Conservation (phyloP, 2,113 vertebrate genomes). For the Centropus unirufus region DNA sequence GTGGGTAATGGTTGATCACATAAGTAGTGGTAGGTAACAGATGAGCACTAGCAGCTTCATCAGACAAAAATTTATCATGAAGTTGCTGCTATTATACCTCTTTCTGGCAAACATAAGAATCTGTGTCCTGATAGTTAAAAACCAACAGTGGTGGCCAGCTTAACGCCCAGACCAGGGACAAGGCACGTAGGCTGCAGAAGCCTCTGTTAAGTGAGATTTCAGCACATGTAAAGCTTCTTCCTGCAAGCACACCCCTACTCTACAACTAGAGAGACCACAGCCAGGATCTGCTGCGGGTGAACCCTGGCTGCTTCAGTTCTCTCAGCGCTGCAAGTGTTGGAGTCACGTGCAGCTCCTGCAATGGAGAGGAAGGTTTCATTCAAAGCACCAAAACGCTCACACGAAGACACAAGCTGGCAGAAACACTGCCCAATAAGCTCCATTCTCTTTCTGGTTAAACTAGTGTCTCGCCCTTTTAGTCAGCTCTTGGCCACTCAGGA, state of each 20-base stretch:
- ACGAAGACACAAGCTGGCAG: background rate
- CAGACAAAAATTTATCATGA: background rate
- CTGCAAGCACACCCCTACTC: background rate
- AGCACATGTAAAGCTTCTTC: background rate
- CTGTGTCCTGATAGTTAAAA: background rate
- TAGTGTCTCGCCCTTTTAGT: background rate
- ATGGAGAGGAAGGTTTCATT: background rate
- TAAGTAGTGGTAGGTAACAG: constrained; percentile 25
- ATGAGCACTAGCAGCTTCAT: constrained; percentile 17
- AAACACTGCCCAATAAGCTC: background rate
- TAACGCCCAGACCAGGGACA: background rate
- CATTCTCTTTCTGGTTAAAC: background rate
- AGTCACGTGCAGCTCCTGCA: background rate
- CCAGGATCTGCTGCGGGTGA: background rate
- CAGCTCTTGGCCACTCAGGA: background rate
- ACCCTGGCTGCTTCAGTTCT: background rate
- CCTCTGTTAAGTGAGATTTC: background rate
- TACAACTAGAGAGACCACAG: background rate
- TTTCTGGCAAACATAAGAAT: background rate
- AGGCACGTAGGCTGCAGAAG: background rate
- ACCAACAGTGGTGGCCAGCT: background rate
- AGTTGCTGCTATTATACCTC: background rate
- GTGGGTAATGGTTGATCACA: constrained; percentile 27
- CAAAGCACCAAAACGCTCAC: background rate
- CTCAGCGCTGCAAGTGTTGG: background rate